These are phyloP conservation scores for Morelia viridis DNA, from an alignment of 2,797 vertebrate species.

Conservation along the genomic window DNA sequence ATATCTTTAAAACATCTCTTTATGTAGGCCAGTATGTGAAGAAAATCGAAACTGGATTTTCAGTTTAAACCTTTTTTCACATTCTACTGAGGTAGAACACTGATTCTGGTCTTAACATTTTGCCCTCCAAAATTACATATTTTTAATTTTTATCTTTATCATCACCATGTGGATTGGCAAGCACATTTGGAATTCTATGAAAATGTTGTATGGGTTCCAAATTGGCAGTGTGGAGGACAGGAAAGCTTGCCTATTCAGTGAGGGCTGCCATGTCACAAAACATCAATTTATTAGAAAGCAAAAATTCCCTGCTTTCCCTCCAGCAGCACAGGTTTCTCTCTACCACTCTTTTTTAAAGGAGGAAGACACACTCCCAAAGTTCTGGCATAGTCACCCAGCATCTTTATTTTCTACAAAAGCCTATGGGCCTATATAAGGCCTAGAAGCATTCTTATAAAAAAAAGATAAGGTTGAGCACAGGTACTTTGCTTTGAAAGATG, in stretches of 20 bases:
- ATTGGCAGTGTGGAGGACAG: not conserved
- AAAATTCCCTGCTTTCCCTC: not conserved
- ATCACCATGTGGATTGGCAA: not conserved
- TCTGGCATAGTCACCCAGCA: not conserved
- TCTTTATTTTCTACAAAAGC: not conserved
- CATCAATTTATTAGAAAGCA: not conserved
- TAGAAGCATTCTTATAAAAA: not conserved
- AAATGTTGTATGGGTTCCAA: not conserved
- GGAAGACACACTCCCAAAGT: not conserved
- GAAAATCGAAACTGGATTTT: not conserved
- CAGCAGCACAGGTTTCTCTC: not conserved
- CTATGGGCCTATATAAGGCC: not conserved
- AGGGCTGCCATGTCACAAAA: not conserved
- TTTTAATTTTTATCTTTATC: not conserved
- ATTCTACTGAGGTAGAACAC: not conserved
- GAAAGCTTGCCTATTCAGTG: not conserved
- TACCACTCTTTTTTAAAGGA: not conserved
- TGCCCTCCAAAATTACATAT: not conserved
- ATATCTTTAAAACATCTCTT: not conserved
- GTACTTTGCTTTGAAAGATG: too few relatives aligned
- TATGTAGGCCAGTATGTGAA: not conserved
- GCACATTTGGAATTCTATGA: not conserved
- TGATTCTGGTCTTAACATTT: not conserved
- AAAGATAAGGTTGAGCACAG: not conserved
- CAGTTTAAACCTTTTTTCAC: not conserved